Evolutionary conservation across 2,888 invertebrate genomes (phyloP).

Genomic region (Gibbula magus): DNA sequence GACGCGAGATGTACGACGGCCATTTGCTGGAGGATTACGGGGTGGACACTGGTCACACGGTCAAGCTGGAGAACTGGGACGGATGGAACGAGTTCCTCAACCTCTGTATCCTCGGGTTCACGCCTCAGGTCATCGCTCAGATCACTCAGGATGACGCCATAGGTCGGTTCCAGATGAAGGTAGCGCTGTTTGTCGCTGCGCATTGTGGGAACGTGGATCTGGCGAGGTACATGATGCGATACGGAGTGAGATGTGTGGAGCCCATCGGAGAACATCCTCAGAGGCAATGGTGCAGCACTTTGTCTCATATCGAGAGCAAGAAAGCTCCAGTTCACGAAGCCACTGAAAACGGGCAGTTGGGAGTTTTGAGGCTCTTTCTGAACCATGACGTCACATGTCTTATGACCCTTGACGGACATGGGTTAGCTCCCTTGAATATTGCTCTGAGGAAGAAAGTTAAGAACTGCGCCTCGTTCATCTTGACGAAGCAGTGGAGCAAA

Average conservation of each 20-base stretch:
- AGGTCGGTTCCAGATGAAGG: conserved; percentile 71
- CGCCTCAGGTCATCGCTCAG: conserved; percentile 66
- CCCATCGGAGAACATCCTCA: conserved; percentile 71
- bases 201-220: conserved; percentile 73
- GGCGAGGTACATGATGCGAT: conserved; percentile 62
- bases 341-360: conserved; percentile 69
- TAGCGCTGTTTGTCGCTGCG: conserved; percentile 71
- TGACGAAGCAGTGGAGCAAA: conserved; percentile 74
- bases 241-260: conserved; percentile 70
- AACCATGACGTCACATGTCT: conserved; percentile 69
- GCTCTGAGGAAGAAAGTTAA: conserved; percentile 69
- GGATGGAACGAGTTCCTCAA: conserved; percentile 74
- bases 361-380: conserved; percentile 70
- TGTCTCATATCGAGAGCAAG: conserved; percentile 65
- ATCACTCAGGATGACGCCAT: conserved; percentile 65
- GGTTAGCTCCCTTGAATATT: conserved; percentile 69
- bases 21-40: conserved; percentile 69
- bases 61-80: conserved; percentile 72
- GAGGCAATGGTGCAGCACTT: conserved; percentile 67
- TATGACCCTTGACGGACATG: conserved; percentile 70
- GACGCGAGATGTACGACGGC: conserved; percentile 70
- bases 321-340: conserved; percentile 72
- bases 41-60: conserved; percentile 62
- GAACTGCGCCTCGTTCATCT: conserved; percentile 72
- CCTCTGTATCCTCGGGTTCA: conserved; percentile 68